Conservation (phyloP, 2,797 vertebrate genomes). For the Chromobotia macracanthus region DNA sequence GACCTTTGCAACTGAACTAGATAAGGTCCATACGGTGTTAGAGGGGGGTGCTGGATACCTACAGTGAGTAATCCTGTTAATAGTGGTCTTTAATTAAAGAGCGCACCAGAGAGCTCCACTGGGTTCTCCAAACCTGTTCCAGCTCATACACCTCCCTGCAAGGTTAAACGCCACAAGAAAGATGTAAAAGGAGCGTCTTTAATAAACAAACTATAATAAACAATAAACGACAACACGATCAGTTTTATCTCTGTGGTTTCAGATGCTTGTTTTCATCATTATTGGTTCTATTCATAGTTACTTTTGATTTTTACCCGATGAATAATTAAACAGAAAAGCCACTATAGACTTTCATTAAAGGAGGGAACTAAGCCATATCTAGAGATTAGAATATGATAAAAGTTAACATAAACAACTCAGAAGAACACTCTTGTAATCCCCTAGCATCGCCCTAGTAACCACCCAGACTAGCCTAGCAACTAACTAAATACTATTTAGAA, state of each 20-base stretch:
- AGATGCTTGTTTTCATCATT: no score
- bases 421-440: no score
- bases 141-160: constrained; percentile 4
- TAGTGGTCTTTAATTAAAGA: constrained; percentile 54
- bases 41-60: constrained; percentile 41
- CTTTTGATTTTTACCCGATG: no score
- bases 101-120: constrained; percentile 31
- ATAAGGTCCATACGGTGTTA: constrained; percentile 48
- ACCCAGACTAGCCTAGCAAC: background rate
- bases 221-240: background rate
- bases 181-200: constrained; percentile 7
- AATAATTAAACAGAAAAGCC: no score
- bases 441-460: background rate
- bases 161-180: constrained; percentile 9
- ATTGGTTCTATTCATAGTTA: no score
- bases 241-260: background rate
- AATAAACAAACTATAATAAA: background rate
- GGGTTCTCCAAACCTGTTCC: constrained; percentile 17
- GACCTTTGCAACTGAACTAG: constrained; percentile 50
- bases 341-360: no score
- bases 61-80: constrained; percentile 51
- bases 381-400: no score
- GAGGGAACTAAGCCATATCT: no score
- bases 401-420: no score
- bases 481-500: background rate